Base-by-base conservation (phyloP, 2,113 vertebrate genomes). In the Centropus unirufus region DNA sequence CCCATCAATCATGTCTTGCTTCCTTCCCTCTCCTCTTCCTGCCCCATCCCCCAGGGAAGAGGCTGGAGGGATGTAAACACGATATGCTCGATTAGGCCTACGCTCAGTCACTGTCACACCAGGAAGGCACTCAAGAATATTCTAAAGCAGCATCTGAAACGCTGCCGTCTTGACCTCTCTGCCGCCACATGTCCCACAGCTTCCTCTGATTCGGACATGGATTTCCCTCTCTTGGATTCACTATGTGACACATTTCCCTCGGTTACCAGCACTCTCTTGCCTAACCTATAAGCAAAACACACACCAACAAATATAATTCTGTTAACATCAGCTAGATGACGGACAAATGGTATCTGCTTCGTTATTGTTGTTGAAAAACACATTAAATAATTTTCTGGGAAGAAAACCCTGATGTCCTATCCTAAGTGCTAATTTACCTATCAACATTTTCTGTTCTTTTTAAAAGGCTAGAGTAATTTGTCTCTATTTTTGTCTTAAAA, bases 1-100 rank as follows among this genome's bases (percentile, higher is more conserved):
- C 62, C 82, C 70, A 89, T 92, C 92, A 89, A 86, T 92, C 94
- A 88, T 78, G 32, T 80, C 58, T 70, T 39, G 49, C 70, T 97
- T 93, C 87, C 86, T 88, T 93, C 54, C 70, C 61, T 93, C 92
- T 91, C 30, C 82, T 87, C 87, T 95, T 95, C 89, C 90, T 96
- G 72, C 61, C 57, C 46, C 90, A 90, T 69, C 74, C 91, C 89
- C 86, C 73, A 79, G 84, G 84, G 95, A 94, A 96, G 40, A 96
- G 82, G 82, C 73, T 86, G 64, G 54, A 90, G 61, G 73, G 92
- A 93, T 92, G 58, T 89, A 95, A 89, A 90, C 72, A 75, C 76
- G 91, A 1, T 27, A 66, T 57, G 72, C 90, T 81, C 9, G 8
- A 66, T 5, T 51, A 46, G 79, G 69, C 70, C 66, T 92, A 27